Evolutionary conservation across 2,888 invertebrate genomes (phyloP), one percentile per base, ranked within the genome.

Genomic region (Cheilosia vulpina): DNA sequence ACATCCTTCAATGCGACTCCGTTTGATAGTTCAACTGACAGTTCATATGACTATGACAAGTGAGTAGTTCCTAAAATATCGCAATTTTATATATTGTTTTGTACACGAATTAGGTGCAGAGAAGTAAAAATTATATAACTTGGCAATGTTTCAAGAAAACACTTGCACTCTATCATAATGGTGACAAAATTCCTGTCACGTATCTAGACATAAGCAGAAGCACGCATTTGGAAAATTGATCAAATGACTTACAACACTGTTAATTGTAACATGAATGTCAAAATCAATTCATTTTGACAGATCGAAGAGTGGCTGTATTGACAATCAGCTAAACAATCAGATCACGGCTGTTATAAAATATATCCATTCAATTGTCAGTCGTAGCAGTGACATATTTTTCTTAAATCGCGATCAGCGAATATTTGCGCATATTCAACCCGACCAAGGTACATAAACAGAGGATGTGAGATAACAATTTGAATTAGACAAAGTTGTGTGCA

Each of bases 181-280:
- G 19, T 45, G 15, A 15, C 31, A 38, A n/a, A 60, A 72, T 72
- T 62, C 72, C 13, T 31, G 9, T 17, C 72, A 72, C 72, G 72
- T 62, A 55, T n/a, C 4, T 13, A 31, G 38, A 17, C 38, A 38
- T 17, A 27, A 2, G 43, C 38, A 38, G 17, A 27, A 1, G 43
- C 57, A 58, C 47, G 68, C 24, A 31, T 68, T 57, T 57, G 19
- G 55, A 19, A 69, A 69, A 69, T 41, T 50, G 34, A 71, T 71
- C 58, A 71, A 17, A 17, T 50, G 38, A 47, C 34, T 13, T 11
- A 19, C 45, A 57, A 57, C 15, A 15, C 15, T 24, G n/a, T 27
- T 45, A 45, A 5, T 6, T 11, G 21, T 19, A 17, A 13, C 19
- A 15, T 15, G 21, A 34, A 63, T 31, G 21, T 53, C 47, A 47